Evolutionary conservation across 2,113 vertebrate genomes (phyloP), one percentile per base, ranked within the genome.

Genomic region (Xerus inauris): DNA sequence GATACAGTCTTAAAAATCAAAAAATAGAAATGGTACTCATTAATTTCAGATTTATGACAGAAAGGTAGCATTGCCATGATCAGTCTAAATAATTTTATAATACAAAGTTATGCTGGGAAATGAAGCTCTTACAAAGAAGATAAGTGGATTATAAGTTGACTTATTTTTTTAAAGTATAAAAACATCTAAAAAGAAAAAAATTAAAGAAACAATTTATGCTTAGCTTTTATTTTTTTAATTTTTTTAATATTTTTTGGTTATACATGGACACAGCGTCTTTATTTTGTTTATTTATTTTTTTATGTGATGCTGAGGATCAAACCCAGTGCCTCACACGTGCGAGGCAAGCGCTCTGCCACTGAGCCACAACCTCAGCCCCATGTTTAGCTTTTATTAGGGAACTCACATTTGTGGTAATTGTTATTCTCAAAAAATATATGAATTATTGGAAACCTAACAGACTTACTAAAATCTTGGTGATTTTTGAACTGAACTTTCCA

Each of bases 401-500:
- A 8, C 19, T 40, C 57, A 64, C 8, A 90, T 40, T 91, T 89
- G 5, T 71, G 22, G 62, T 72, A 84, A 62, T 88, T 95, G 1
- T 67, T 72, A 30, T 72, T 87, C 19, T 92, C 24, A 72, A 82
- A 77, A 8, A 82, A 22, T 85, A 42, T 45, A n/a, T 85, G 45
- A 85, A 42, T 79, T 73, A 45, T 49, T 92, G 12, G 38, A 62
- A 89, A 73, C 57, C 20, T 89, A 84, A 19, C 28, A 85, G 32
- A 35, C 51, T 93, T 24, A 51, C 22, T 17, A 19, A 82, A 71
- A 80, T 80, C 22, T 62, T 97, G 35, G 45, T 85, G n/a, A 67
- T 75, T 87, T 96, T 45, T 62, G 13, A 88, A 28, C 17, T 79
- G 7, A 35, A 57, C 12, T 95, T 97, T 95, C 71, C 54, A 92